Conservation (phyloP, 1,140 invertebrate genomes). For the Ylistrum balloti region DNA sequence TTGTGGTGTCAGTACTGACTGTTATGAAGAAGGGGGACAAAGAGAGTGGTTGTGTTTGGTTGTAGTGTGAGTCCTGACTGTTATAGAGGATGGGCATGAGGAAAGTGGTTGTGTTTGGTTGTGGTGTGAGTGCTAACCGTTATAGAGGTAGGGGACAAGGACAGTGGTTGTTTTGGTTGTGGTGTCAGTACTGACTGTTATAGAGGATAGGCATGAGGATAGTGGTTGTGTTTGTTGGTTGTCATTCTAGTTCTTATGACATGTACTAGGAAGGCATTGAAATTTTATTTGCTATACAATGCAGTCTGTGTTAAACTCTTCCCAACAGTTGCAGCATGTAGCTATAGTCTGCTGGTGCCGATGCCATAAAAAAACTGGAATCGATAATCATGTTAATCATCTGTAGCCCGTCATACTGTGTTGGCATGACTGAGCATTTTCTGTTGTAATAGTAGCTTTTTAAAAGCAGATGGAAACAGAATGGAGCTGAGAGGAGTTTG, state of each 20-base stretch:
- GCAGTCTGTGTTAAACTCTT: background rate
- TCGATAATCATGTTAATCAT: slow-evolving; percentile 39
- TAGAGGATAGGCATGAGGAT: background rate
- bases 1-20: no score
- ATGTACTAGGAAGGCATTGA: background rate
- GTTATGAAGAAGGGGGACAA: no score
- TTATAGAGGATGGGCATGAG: no score
- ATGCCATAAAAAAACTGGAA: background rate
- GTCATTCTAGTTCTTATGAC: background rate
- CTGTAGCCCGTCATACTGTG: background rate
- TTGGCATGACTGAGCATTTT: slow-evolving; percentile 10
- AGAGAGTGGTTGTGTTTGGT: no score
- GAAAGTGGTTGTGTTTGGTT: no score
- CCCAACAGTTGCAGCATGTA: slow-evolving; percentile 32
- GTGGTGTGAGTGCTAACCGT: no score
- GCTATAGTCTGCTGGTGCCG: background rate
- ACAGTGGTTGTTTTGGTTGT: no score
- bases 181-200: no score
- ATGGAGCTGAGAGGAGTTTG: background rate
- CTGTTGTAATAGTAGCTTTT: background rate
- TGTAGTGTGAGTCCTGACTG: no score
- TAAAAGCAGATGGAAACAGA: background rate
- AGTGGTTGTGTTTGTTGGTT: background rate
- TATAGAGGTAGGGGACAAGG: no score
- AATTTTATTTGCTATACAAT: background rate